Base-by-base conservation (phyloP, 1,140 invertebrate species). In the Aphelinus atriplicis region DNA sequence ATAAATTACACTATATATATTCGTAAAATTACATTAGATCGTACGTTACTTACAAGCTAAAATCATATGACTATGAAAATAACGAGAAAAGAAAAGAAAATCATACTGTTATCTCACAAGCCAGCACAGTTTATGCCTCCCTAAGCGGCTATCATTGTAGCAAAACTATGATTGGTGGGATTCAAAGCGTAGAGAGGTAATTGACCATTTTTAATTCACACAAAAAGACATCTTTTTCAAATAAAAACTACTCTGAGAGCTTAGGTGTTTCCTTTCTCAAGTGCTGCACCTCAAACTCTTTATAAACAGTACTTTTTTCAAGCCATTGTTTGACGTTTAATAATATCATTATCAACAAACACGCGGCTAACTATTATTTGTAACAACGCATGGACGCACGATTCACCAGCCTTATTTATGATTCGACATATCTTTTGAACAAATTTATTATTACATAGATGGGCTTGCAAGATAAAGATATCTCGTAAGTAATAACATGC, bases 141-240 rank as follows among this genome's bases (percentile, higher is more conserved):
- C 66, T 71, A 56, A 10, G 70, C 62, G 53, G 2, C 51, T 57
- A 60, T 66, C 53, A 53, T 6, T 65, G 4, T n/a, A 73, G 10
- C 45, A 69, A 68, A 64, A 68, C 58, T 63, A 46, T 64, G 57
- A 66, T 65, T 75, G 42, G 65, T 77, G 43, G 58, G 61, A 63
- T 73, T 77, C 42, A 4, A 73, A 76, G 72, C 63, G 76, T 78
- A 77, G 71, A 73, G 75, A 70, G 73, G 53, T 81, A 80, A 81
- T 81, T 81, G 79, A 81, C 80, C 74, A 79, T 79, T 78, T 79
- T 71, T 47, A 77, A 73, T 76, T 61, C 64, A 76, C 58, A 73
- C 68, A 65, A 70, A 76, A 77, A 65, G 55, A 70, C 43, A 43
- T 53, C 53, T 72, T 57, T 69, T 73, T 72, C 63, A 56, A 64